Evolutionary conservation across 1,140 invertebrate genomes (phyloP).

Genomic region (Eupristina koningsbergeri): DNA sequence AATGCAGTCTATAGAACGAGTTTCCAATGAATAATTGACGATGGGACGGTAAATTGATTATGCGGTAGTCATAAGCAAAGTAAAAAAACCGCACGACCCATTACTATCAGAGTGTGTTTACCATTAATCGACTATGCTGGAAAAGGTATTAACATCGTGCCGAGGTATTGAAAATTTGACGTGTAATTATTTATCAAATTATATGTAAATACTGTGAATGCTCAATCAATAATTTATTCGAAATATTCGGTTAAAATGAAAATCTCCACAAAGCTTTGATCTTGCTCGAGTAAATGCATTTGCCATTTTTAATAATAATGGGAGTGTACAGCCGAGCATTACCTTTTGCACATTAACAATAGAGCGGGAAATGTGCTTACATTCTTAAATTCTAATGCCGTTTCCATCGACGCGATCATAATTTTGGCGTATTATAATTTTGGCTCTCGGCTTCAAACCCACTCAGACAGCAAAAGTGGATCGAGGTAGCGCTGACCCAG

Average conservation of each 20-base stretch:
- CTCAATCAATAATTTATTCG: no score
- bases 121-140: background rate
- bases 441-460: background rate
- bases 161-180: background rate
- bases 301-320: no score
- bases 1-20: constrained; percentile 5
- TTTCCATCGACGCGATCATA: background rate
- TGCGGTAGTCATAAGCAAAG: background rate
- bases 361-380: no score
- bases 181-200: background rate
- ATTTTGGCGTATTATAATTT: no score
- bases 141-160: background rate
- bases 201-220: no score
- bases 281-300: no score
- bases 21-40: constrained; percentile 18
- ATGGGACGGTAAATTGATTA: background rate
- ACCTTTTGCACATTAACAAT: no score
- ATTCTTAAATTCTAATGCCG: no score
- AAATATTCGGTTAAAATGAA: no score
- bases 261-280: no score
- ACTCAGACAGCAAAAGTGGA: background rate
- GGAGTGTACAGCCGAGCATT: no score
- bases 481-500: background rate
- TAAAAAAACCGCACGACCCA: background rate
- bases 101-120: background rate